Evolutionary conservation across 1,140 invertebrate genomes (phyloP).

Genomic region (Tetramorium parvispinum): DNA sequence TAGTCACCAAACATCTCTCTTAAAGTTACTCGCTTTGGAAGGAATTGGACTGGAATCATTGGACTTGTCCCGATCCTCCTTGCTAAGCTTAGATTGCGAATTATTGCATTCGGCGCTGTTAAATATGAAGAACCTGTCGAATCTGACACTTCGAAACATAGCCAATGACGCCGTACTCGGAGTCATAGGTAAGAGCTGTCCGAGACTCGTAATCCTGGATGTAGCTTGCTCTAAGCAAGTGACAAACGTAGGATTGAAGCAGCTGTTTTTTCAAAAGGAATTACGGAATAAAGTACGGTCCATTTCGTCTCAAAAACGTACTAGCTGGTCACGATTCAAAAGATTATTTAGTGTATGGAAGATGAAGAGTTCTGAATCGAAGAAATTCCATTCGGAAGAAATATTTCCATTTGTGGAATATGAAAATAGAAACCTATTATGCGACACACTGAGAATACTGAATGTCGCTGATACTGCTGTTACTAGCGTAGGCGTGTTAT

Average conservation of each 20-base stretch:
- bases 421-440: conserved; percentile 83
- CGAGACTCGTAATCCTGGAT: conserved; percentile 82
- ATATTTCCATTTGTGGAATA: conserved; percentile 82
- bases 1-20: conserved; percentile 84
- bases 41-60: conserved; percentile 83
- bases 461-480: conserved; percentile 85
- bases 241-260: conserved; percentile 83
- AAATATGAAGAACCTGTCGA: conserved; percentile 81
- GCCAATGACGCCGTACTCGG: conserved; percentile 84
- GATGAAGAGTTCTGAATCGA: conserved; percentile 69
- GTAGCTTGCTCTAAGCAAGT: conserved; percentile 85
- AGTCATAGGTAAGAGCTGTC: conserved; percentile 83
- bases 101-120: conserved; percentile 82
- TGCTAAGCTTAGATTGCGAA: conserved; percentile 83
- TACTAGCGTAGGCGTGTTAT: conserved; percentile 82
- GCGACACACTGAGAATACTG: conserved; percentile 82
- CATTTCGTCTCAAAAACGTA: conserved; percentile 63
- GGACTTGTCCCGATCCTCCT: conserved; percentile 83
- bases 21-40: conserved; percentile 83
- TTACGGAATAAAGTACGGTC: conserved; percentile 79
- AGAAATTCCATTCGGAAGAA: conserved; percentile 65
- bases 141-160: conserved; percentile 84
- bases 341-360: conserved; percentile 77
- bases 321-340: conserved; percentile 81
- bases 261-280: conserved; percentile 84